phyloP scores from a whole-genome alignment of 1,140 invertebrate species.

The Vanessa atalanta region DNA sequence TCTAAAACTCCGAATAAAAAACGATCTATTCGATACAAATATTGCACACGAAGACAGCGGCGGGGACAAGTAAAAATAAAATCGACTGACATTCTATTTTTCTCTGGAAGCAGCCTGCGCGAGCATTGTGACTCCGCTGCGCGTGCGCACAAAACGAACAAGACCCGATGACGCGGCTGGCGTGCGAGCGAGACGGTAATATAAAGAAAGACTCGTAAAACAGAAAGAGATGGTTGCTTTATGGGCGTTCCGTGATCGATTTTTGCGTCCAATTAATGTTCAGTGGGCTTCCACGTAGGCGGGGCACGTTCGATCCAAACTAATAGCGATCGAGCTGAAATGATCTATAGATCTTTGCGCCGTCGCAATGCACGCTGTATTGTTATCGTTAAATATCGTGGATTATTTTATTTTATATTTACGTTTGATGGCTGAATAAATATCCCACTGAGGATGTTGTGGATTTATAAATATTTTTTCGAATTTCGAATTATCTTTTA shows the following conservation, averaged over 20 bases:
- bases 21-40: conserved; percentile 73
- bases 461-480: conserved; percentile 2
- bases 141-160: conserved; percentile 67
- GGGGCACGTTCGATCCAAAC: conserved; percentile 63
- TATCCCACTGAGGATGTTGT: conserved; percentile 6
- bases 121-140: conserved; percentile 65
- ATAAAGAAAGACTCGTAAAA: conserved; percentile 7
- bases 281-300: conserved; percentile 75
- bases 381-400: conserved; percentile 71
- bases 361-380: conserved; percentile 63
- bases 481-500: background rate
- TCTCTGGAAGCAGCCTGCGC: conserved; percentile 65
- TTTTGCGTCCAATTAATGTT: conserved; percentile 75
- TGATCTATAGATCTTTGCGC: conserved; percentile 75
- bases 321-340: conserved; percentile 76
- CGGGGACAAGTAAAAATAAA: conserved; percentile 68
- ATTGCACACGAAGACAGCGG: conserved; percentile 73
- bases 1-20: conserved; percentile 67
- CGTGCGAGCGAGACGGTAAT: conserved; percentile 42
- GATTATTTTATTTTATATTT: conserved; percentile 70
- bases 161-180: conserved; percentile 45
- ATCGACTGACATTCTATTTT: conserved; percentile 68
- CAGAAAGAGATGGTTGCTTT: conserved; percentile 48
- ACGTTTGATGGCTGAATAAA: conserved; percentile 70
- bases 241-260: conserved; percentile 69